phyloP scores from a whole-genome alignment of 2,113 vertebrate genomes.

The Saguinus imperator region DNA sequence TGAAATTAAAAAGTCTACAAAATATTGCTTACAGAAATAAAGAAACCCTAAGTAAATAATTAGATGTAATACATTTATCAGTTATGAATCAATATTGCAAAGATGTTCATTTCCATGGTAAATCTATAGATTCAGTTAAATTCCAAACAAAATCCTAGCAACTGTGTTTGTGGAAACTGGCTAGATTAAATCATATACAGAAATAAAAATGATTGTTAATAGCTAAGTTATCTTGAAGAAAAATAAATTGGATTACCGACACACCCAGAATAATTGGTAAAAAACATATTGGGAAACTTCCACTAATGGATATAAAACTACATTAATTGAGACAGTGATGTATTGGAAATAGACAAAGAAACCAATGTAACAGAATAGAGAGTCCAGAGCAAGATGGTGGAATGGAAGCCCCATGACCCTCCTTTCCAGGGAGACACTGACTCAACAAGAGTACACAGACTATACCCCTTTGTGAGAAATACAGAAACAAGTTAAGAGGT shows the following conservation, averaged over 20 bases:
- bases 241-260: background rate
- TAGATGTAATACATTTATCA: background rate
- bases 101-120: background rate
- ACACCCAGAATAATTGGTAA: background rate
- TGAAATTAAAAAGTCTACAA: background rate
- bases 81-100: background rate
- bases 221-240: background rate
- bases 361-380: background rate
- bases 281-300: constrained; percentile 1
- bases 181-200: background rate
- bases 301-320: background rate
- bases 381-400: background rate
- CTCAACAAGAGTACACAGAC: background rate
- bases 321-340: background rate
- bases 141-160: background rate
- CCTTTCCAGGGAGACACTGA: background rate
- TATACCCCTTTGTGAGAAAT: background rate
- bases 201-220: background rate
- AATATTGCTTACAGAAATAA: constrained; percentile 10
- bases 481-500: background rate
- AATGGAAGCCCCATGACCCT: background rate
- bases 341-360: background rate
- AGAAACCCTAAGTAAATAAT: background rate
- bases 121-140: background rate
- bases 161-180: background rate